phyloP scores from a whole-genome alignment of 37 sponge, comb jelly and placozoan species.

The Tethya wilhelma region DNA sequence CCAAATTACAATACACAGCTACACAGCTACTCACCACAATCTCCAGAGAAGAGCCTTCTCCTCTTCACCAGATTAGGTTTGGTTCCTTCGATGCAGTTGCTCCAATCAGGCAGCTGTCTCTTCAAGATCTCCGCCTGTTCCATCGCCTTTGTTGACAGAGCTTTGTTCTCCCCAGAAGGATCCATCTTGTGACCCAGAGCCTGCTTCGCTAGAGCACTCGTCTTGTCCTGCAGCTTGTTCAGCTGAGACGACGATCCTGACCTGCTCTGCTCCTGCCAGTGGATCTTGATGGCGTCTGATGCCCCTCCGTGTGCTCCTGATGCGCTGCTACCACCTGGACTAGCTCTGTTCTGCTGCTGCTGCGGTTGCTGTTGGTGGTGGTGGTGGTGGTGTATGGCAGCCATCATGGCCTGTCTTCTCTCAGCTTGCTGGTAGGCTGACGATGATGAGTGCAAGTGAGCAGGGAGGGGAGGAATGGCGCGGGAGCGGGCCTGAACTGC shows the following conservation, averaged over 20 bases:
- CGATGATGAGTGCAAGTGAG: conserved; percentile 23
- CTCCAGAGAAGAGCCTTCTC: conserved; percentile 39
- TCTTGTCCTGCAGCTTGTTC: not conserved
- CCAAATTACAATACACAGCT: not conserved
- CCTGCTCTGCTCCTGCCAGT: conserved; percentile 38
- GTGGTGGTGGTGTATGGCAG: no score
- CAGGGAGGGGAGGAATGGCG: conserved; percentile 11
- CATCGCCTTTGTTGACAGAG: not conserved
- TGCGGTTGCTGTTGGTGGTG: no score
- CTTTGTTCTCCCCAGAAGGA: not conserved
- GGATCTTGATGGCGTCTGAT: conserved; percentile 9
- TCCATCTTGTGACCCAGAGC: not conserved
- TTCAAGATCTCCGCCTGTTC: conserved; percentile 3
- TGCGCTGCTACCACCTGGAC: not conserved
- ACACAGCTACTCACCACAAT: conserved; percentile 66
- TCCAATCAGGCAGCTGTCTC: conserved; percentile 58
- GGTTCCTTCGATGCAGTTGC: conserved; percentile 55
- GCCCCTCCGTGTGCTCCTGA: not conserved
- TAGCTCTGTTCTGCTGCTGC: not conserved
- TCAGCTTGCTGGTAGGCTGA: not conserved
- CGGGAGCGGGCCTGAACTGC: not conserved
- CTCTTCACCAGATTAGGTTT: conserved; percentile 63
- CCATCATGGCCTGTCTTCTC: conserved; percentile 6
- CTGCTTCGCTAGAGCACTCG: no score
- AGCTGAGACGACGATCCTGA: not conserved